Base-by-base conservation (phyloP, 2,797 vertebrate species). In the Lagocephalus sceleratus region DNA sequence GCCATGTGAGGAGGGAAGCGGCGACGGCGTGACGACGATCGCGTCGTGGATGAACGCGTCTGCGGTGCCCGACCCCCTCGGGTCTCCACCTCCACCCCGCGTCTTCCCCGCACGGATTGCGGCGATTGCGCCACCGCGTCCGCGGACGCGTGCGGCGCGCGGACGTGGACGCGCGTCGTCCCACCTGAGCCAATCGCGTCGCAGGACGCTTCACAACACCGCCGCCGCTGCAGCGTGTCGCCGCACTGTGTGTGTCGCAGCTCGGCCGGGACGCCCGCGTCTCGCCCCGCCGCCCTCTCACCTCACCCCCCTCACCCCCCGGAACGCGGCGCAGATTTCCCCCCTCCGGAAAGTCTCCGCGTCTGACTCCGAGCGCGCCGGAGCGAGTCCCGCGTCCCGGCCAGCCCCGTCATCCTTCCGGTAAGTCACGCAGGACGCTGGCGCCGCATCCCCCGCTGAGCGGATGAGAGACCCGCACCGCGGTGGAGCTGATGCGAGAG, bases 131-230 rank as follows among this genome's bases (percentile, higher is more conserved):
- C 60, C 73, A 68, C 35, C 22, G 61, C 63, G n/a, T 62, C 71
- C 63, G 63, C 56, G 41, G 50, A 38, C 23, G 42, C 25, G 20
- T 12, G 16, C 5, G 26, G 41, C 43, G 57, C 57, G 59, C 35
- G 3, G 51, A 17, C 53, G 54, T 47, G 81, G 56, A 38, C 71
- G 78, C 73, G 73, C 73, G 60, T 61, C 10, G 11, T 74, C 73
- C 81, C 81, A 90, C 88, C 88, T 89, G 88, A 57, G 10, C 87
- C 85, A 86, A 84, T 85, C 80, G 60, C 43, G 61, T 10, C 20
- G 14, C 51, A 71, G 67, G 54, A 47, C 29, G 74, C 79, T 68
- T n/a, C 70, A 52, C 43, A 23, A 20, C 73, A 19, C 51, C 58
- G 11, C 66, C 32, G 55, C 50, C 20, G 64, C 63, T 19, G 57